Base-by-base conservation (phyloP, 2,797 vertebrate genomes). In the Gallinago nigripennis region DNA sequence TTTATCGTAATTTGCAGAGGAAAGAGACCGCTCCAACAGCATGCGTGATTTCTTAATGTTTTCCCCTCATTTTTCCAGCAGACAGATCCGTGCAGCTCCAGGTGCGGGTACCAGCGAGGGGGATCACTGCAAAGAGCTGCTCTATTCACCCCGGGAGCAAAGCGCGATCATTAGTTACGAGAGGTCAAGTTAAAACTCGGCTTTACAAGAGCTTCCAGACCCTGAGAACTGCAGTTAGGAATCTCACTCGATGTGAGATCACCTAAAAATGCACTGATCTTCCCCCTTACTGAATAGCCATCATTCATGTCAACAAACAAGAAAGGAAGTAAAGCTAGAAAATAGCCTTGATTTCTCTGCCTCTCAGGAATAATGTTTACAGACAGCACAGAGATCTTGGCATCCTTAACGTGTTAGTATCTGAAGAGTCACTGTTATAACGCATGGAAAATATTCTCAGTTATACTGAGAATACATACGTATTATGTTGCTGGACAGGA, bases 151-250 rank as follows among this genome's bases (percentile, higher is more conserved):
- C 60, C 0, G 8, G 61, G 72, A 81, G 65, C 73, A 71, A 17
- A 37, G 43, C 69, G 2, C 0, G 4, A 11, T 5, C 65, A 15
- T 35, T 28, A 73, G 20, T n/a, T 31, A 8, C 0, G 6, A 69
- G 45, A 84, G 77, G 33, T 43, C 65, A n/a, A 25, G 37, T 71
- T 66, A 48, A 86, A 88, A 68, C 37, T 60, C n/a, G 39, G 72
- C 81, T 61, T 64, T 16, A 19, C 2, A 4, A 70, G 68, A 73
- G 11, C 57, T 17, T 46, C 80, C 86, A 69, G 70, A 48, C 31
- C 41, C 71, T 3, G 17, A 61, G 63, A 43, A 19, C 63, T 28
- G 61, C 64, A 46, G 43, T 41, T 1, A 27, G 60, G 82, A 53
- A 65, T 60, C 63, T 15, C 75, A 15, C 27, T 11, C 43, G 12